Conservation (phyloP, 2,888 invertebrate species). For the Eupithecia insigniata region DNA sequence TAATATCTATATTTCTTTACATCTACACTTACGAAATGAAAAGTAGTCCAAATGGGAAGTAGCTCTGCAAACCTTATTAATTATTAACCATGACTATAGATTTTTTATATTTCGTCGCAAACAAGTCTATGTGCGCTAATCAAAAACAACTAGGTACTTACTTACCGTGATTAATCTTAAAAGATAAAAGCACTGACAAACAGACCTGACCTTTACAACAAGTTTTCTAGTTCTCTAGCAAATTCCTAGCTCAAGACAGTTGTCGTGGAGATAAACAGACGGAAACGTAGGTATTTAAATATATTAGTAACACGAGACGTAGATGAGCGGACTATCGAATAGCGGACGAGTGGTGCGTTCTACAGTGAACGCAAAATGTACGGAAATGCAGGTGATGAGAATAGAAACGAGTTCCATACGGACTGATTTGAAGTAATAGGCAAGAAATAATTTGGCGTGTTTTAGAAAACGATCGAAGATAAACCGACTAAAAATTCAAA, state of each 20-base stretch:
- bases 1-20: too few species aligned
- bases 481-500: too few species aligned
- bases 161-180: not conserved
- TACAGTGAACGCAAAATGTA: constrained; percentile 43
- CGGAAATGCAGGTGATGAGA: not conserved
- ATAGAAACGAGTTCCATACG: not conserved
- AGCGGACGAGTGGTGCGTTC: constrained; percentile 39
- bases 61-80: not conserved
- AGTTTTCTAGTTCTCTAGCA: constrained; percentile 5
- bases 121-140: not conserved
- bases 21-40: not conserved
- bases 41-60: not conserved
- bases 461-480: too few species aligned
- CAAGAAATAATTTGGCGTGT: too few species aligned
- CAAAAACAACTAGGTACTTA: constrained; percentile 5
- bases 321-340: constrained; percentile 47
- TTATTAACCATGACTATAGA: not conserved
- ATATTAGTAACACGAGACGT: constrained; percentile 48
- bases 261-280: constrained; percentile 32
- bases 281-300: constrained; percentile 53
- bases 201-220: constrained; percentile 11
- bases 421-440: not conserved
- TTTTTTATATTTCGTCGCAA: not conserved
- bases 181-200: constrained; percentile 4
- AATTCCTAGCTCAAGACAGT: constrained; percentile 27